Evolutionary conservation across 2,113 vertebrate genomes (phyloP), one percentile per base, ranked within the genome.

Genomic region (Stegastes partitus): DNA sequence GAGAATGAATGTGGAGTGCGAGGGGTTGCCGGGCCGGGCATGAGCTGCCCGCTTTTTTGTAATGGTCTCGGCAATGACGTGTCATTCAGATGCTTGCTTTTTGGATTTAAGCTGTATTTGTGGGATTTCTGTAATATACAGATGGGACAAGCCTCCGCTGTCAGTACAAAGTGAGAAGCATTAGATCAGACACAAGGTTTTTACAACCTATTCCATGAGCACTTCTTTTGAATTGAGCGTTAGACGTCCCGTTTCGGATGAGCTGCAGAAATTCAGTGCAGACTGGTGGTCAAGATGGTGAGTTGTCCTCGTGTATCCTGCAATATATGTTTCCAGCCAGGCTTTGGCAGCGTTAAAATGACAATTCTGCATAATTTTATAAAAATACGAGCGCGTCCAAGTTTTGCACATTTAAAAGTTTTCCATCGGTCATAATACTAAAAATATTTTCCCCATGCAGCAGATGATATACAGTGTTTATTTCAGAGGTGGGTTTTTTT

Each of bases 401-500:
- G 39, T 59, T 54, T 71, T 56, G 58, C 68, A 28, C 22, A 49
- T 59, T 66, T 53, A 8, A 5, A 51, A 55, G 28, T 84, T 86
- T 34, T 91, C 68, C 64, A 66, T 44, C 75, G 79, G 55, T 85
- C 72, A 55, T 10, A 77, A 79, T 71, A 74, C 85, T 86, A 82
- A 85, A 89, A 87, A 88, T 84, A 85, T 72, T 68, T 69, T 44
- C 10, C 4, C 37, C 22, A 57, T 61, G 69, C 59, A 55, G 51
- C 31, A 37, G 59, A 74, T 70, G 66, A 87, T 84, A 83, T 75
- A 51, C n/a, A 56, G 70, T 84, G 78, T 89, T 93, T 90, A 82
- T 89, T 90, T 89, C 75, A 79, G 77, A 74, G 82, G 66, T 79
- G 70, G 57, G 49, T 83, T 91, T 42, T 12, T 83, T 87, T n/a